Evolutionary conservation across 1,140 invertebrate species (phyloP).

Genomic region (Arion vulgaris): DNA sequence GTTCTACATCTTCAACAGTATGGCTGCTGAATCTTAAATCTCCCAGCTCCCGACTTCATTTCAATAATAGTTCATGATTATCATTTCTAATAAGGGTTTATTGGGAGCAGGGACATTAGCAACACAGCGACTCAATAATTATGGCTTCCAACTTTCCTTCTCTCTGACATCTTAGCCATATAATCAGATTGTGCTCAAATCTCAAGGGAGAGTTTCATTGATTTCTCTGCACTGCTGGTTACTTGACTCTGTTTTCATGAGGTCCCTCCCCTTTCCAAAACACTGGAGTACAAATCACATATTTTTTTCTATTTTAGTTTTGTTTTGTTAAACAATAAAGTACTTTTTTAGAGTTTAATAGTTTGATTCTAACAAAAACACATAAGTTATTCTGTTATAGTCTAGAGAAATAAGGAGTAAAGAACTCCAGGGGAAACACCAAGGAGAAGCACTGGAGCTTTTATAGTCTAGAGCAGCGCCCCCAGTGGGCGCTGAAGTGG

Average conservation of each 20-base stretch:
- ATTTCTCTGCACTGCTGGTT: conserved; percentile 25
- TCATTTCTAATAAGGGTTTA: neutral
- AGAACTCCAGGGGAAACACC: no score
- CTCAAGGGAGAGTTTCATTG: conserved; percentile 24
- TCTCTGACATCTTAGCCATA: conserved; percentile 31
- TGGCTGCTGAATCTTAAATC: neutral
- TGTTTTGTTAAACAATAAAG: no score
- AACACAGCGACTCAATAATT: neutral
- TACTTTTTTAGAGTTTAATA: no score
- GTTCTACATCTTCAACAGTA: neutral
- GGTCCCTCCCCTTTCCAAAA: neutral
- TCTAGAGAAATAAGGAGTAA: no score
- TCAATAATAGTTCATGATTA: neutral
- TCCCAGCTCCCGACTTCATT: neutral
- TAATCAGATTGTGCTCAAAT: conserved; percentile 39
- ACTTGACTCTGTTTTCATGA: conserved; percentile 2
- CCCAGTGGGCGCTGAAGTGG: no score
- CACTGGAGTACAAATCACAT: neutral
- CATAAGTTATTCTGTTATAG: no score
- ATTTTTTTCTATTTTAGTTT: neutral
- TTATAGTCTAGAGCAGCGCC: no score
- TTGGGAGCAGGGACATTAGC: neutral
- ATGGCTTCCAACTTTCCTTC: conserved; percentile 23
- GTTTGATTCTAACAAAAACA: no score
- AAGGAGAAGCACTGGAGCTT: no score